Percentiles rank a stretch among this genome's conserved stretches.
Evolutionary conservation across 37 sponge, comb jelly and placozoan genomes (phyloP).

Genomic region (Dysidea cf. avara): DNA sequence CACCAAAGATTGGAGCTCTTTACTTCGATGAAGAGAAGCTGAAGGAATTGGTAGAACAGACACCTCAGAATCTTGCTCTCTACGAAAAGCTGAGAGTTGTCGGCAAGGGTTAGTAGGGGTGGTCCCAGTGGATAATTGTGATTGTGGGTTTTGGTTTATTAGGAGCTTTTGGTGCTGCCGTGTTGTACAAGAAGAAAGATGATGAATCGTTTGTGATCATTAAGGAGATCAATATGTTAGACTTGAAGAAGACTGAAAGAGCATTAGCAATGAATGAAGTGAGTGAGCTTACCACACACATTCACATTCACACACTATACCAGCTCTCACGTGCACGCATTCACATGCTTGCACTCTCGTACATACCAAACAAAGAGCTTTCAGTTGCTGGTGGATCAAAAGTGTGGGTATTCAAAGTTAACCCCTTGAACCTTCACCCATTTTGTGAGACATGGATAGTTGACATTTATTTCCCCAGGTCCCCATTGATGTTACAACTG

Average conservation of each 20-base stretch:
- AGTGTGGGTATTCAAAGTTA: too few species aligned
- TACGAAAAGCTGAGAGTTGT: constrained; percentile 81
- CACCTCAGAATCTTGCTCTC: constrained; percentile 46
- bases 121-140: too few species aligned
- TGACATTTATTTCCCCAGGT: too few species aligned
- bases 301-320: too few species aligned
- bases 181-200: constrained; percentile 87
- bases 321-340: neutral
- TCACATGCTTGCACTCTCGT: neutral
- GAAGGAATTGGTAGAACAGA: constrained; percentile 69
- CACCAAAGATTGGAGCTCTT: constrained; percentile 54
- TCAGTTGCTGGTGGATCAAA: too few species aligned
- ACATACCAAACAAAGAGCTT: too few species aligned
- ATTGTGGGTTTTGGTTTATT: constrained; percentile 1
- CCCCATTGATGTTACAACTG: too few species aligned
- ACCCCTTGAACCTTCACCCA: too few species aligned
- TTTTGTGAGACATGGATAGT: too few species aligned
- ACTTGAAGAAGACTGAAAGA: constrained; percentile 77
- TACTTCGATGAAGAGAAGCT: constrained; percentile 74
- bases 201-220: constrained; percentile 93
- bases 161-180: constrained; percentile 97
- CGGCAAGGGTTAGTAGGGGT: constrained; percentile 51
- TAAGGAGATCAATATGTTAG: constrained; percentile 93
- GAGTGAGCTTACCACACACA: neutral
- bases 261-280: constrained; percentile 83